These are phyloP conservation scores for Malurus leucopterus DNA, from an alignment of 2,797 vertebrate genomes.

Conservation along the genomic window DNA sequence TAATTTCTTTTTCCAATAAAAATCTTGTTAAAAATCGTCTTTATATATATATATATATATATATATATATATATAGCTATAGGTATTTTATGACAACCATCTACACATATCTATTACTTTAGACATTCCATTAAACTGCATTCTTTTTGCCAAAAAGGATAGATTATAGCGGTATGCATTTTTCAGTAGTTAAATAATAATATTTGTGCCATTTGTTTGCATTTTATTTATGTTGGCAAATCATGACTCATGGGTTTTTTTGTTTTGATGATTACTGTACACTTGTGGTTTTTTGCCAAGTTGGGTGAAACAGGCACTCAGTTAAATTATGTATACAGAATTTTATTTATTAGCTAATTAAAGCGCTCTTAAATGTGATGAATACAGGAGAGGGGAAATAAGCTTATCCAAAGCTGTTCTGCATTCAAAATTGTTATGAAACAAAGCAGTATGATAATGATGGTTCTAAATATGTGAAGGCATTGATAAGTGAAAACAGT, in stretches of 20 bases:
- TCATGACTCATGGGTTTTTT: not conserved
- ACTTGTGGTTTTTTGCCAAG: not conserved
- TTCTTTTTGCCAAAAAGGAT: not conserved
- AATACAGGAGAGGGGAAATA: not conserved
- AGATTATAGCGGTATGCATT: not conserved
- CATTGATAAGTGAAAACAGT: not conserved
- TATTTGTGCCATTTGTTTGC: not conserved
- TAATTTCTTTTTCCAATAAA: not conserved
- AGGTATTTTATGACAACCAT: not conserved
- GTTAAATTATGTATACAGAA: not conserved
- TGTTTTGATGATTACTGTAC: not conserved
- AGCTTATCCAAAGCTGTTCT: not conserved
- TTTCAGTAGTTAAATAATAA: not conserved
- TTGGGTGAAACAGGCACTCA: not conserved
- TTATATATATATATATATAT: not conserved
- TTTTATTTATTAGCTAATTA: conserved; percentile 14
- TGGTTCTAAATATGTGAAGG: not conserved
- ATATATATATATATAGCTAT: not conserved
- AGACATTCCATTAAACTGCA: not conserved
- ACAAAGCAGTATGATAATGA: not conserved
- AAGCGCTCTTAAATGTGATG: not conserved
- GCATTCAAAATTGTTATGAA: not conserved
- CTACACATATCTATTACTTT: not conserved
- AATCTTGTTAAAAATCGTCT: not conserved
- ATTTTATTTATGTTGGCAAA: not conserved